Evolutionary conservation across 2,888 invertebrate species (phyloP), one percentile per base, ranked within the genome.

Genomic region (Epistrophella euchroma): DNA sequence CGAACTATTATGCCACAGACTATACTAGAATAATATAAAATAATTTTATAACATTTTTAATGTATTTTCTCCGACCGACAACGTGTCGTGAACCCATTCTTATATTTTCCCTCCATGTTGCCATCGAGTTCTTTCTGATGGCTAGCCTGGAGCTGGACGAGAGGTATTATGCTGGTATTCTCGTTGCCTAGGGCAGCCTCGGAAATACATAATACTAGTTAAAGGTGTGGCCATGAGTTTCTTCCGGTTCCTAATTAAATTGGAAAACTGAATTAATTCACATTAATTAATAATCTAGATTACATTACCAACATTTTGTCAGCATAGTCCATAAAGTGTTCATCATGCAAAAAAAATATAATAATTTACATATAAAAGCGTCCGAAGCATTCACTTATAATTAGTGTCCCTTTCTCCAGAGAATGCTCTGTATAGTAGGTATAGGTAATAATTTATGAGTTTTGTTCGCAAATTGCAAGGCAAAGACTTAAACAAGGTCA

Each of bases 351-450:
- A 28, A 25, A 55, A 55, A 32, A 28, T 32, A 28, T 2, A 56
- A 17, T 32, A 43, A 62, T 62, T 62, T 25, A 40, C 25, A 43
- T 62, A 62, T 3, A 55, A 43, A 10, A 45, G 43, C 28, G 11
- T 25, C 43, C 6, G n/a, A 64, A 64, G 45, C 64, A 45, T 45
- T 64, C 28, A 64, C 17, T 37, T 28, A 64, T 64, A 32, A 60
- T 40, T 25, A 37, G 43, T 43, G 43, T 45, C 64, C 64, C 64
- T 45, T 64, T 64, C 64, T 64, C 64, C 17, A 64, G 64, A 64
- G 64, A 64, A 25, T 62, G 9, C 10, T 17, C 45, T 17, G n/a
- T 17, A 4, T 37, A 15, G n/a, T n/a, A n/a, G n/a, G n/a, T n/a
- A n/a, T n/a, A 22, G 50, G 55, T 56, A 17, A 64, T 64, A 43